phyloP scores from a whole-genome alignment of 1,140 invertebrate genomes.

The Teleopsis dalmanni region DNA sequence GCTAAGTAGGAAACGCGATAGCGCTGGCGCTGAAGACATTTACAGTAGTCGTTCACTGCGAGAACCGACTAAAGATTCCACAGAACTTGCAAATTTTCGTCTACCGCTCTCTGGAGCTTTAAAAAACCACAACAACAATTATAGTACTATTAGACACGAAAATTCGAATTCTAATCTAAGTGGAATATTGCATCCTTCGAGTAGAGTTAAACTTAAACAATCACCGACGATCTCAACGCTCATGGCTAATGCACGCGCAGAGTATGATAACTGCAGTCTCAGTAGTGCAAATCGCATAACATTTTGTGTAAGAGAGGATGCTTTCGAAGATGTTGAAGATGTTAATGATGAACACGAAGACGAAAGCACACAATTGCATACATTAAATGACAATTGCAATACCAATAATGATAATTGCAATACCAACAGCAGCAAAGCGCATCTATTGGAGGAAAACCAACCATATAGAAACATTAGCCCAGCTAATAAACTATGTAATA shows the following conservation, averaged over 20 bases:
- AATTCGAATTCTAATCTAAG: conserved; percentile 37
- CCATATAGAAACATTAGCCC: not conserved
- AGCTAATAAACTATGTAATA: not conserved
- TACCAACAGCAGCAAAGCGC: conserved; percentile 6
- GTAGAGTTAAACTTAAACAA: conserved; percentile 19
- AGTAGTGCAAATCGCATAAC: conserved; percentile 29
- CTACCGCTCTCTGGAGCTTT: conserved; percentile 33
- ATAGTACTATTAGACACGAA: conserved; percentile 18
- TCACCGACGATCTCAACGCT: conserved; percentile 39
- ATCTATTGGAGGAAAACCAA: not conserved
- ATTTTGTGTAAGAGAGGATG: conserved; percentile 12
- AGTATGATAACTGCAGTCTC: conserved; percentile 24
- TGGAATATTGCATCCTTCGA: conserved; percentile 27
- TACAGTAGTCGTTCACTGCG: conserved; percentile 31
- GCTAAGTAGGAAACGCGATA: not conserved
- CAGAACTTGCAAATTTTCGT: conserved; percentile 34
- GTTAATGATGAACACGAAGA: not conserved
- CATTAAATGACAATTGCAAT: not conserved
- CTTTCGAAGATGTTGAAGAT: not conserved
- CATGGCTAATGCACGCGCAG: conserved; percentile 15
- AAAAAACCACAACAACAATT: conserved; percentile 23
- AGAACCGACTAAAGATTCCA: conserved; percentile 20
- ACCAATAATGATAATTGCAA: not conserved
- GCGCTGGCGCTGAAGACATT: conserved; percentile 15
- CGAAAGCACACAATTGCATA: not conserved